These are phyloP conservation scores for Hyperoplus immaculatus DNA, from an alignment of 2,797 vertebrate species.

Conservation along the genomic window DNA sequence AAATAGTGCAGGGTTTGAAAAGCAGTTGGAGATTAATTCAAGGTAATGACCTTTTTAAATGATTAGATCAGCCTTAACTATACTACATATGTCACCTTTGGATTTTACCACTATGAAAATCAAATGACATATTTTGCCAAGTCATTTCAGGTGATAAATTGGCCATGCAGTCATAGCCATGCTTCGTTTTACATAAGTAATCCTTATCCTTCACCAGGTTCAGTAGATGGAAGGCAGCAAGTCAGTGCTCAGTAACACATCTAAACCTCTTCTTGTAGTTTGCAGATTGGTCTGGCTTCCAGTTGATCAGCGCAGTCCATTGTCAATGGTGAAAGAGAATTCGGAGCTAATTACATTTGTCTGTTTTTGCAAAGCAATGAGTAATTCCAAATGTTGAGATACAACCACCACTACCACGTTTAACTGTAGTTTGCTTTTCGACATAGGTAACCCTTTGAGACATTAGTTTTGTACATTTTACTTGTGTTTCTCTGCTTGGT, in stretches of 20 bases:
- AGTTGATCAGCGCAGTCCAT: conserved; percentile 17
- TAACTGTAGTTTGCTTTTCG: conserved; percentile 31
- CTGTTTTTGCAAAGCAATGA: not conserved
- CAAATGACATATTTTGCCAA: not conserved
- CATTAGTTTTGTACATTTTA: conserved; percentile 23
- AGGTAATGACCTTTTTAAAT: not conserved
- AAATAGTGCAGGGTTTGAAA: no score
- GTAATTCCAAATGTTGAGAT: conserved; percentile 3
- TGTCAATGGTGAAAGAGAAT: conserved; percentile 1
- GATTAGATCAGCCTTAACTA: not conserved
- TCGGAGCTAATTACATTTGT: conserved; percentile 6
- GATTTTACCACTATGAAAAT: conserved; percentile 4
- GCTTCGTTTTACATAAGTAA: conserved; percentile 26
- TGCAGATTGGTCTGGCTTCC: conserved; percentile 6
- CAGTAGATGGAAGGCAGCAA: not conserved
- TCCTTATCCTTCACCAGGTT: conserved; percentile 13
- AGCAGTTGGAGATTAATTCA: no score
- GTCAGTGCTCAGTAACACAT: conserved; percentile 7
- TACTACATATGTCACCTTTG: not conserved
- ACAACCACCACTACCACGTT: not conserved
- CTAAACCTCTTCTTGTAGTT: conserved; percentile 1
- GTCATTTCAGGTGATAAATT: conserved; percentile 25
- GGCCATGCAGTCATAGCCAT: not conserved
- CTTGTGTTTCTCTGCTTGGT: conserved; percentile 31
- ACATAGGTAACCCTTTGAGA: conserved; percentile 23